Evolutionary conservation across 2,113 vertebrate species (phyloP).

Genomic region (Alaudala cheleensis): DNA sequence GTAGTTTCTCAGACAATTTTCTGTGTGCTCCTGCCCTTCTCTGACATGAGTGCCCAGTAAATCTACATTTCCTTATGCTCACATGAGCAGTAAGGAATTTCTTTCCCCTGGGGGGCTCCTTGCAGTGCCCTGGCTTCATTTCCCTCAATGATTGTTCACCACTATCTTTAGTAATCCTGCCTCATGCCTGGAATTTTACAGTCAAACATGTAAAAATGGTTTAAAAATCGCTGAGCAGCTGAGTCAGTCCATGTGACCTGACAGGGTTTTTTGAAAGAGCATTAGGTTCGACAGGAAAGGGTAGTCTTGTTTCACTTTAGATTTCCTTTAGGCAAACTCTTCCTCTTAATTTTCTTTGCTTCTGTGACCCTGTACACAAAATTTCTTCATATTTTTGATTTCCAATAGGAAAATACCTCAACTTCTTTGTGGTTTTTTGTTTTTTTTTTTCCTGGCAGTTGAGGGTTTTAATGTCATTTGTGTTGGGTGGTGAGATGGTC

Average conservation of each 20-base stretch:
- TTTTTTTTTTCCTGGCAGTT: background rate
- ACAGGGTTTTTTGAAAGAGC: background rate
- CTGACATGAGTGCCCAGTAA: background rate
- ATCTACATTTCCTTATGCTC: background rate
- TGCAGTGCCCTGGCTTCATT: background rate
- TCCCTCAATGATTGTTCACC: background rate
- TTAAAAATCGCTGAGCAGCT: background rate
- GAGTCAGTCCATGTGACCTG: background rate
- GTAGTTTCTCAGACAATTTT: background rate
- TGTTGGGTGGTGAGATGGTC: background rate
- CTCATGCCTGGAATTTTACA: background rate
- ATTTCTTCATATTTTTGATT: background rate
- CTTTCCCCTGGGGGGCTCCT: background rate
- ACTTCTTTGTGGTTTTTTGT: background rate
- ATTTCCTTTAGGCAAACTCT: background rate
- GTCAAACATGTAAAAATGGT: background rate
- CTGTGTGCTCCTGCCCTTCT: background rate
- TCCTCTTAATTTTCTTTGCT: background rate
- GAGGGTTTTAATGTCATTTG: background rate
- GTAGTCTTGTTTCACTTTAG: background rate
- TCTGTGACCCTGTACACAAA: background rate
- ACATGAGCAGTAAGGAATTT: background rate
- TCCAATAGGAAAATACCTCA: background rate
- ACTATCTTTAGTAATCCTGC: background rate
- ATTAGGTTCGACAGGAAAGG: background rate